Evolutionary conservation across 2,113 vertebrate species (phyloP), one percentile per base, ranked within the genome.

Genomic region (Sebastes fasciatus): DNA sequence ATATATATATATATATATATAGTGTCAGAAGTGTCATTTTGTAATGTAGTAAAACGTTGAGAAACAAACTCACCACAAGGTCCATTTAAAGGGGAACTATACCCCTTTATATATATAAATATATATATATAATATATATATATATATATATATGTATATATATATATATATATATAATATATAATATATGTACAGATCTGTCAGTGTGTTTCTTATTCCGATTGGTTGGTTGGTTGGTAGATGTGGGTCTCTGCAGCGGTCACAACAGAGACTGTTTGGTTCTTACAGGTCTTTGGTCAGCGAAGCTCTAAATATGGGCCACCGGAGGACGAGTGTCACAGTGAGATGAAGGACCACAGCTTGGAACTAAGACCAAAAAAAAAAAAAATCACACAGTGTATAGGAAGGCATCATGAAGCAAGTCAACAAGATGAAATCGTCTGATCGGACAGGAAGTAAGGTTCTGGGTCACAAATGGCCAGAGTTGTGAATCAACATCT

Each of bases 401-500:
- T 7, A 5, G 12, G 51, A 40, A 54, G 54, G 49, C 51, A 19
- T 70, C 60, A 51, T 51, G 48, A 42, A 65, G 60, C 46, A 1
- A 14, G 21, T 34, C 72, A 8, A 68, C 19, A 40, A 26, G 55
- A 68, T 77, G 0, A 45, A 61, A 34, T 8, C 48, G 5, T 34
- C n/a, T 4, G 23, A 58, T 1, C 16, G 14, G n/a, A 77, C 8
- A 61, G 62, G 34, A 69, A 42, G 7, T 43, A 62, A 49, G 34
- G 26, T 76, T 12, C 49, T 8, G 48, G 55, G 81, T 71, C 7
- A 57, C 48, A 75, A 48, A 77, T 63, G 54, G 52, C 46, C 82
- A 79, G 23, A 83, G 74, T 57, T 78, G 9, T 43, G 26, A 77
- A 80, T 40, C 6, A 57, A 81, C 46, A 68, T 62, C 52, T 55